Evolutionary conservation across 2,888 invertebrate species (phyloP).

Genomic region (Hermaeophaga mercurialis): DNA sequence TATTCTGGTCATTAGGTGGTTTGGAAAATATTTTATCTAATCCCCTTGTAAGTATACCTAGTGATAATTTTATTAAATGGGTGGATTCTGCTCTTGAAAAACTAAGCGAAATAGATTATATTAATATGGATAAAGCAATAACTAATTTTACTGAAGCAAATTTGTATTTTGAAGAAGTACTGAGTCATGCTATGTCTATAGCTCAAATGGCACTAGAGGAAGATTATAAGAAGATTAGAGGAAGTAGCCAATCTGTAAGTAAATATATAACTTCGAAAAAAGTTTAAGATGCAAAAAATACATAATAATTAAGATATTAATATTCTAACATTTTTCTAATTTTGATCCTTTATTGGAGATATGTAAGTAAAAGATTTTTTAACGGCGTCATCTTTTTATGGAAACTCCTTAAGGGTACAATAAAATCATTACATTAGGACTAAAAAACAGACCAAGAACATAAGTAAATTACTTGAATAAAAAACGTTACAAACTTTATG

Average conservation of each 20-base stretch:
- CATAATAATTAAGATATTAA: no score
- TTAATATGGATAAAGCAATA: conserved; percentile 32
- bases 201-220: conserved; percentile 51
- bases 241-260: conserved; percentile 63
- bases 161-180: conserved; percentile 50
- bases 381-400: no score
- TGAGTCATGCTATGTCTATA: conserved; percentile 55
- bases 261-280: no score
- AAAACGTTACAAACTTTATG: no score
- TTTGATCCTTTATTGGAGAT: no score
- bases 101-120: conserved; percentile 43
- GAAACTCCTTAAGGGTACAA: no score
- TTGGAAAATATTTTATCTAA: conserved; percentile 35
- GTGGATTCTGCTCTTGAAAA: conserved; percentile 52
- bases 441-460: no score
- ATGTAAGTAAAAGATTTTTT: no score
- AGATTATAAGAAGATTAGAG: conserved; percentile 58
- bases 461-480: no score
- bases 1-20: conserved; percentile 42
- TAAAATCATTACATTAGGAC: no score
- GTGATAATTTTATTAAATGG: conserved; percentile 50
- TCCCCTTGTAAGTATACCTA: conserved; percentile 28
- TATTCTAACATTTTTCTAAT: no score
- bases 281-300: no score
- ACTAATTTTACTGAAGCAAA: conserved; percentile 38